Evolutionary conservation across 2,888 invertebrate species (phyloP), one percentile per base, ranked within the genome.

Genomic region (Syritta pipiens): DNA sequence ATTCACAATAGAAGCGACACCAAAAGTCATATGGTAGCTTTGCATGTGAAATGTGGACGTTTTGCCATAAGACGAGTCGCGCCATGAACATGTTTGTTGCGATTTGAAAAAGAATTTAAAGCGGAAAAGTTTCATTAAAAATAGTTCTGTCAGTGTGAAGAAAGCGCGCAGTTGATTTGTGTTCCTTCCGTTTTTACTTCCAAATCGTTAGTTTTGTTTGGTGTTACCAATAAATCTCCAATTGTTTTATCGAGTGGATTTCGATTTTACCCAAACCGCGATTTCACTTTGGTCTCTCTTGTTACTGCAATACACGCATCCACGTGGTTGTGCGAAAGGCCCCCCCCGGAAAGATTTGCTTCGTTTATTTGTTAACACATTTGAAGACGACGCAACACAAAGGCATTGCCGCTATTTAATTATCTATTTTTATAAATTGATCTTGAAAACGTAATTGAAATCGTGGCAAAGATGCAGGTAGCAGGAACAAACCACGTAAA

Each of bases 1-100:
- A 59, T 59, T 68, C 68, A 68, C 57, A 68, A 57, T 48, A 3
- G n/a, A n/a, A 1, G 9, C 12, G n/a, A n/a, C n/a, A n/a, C 9
- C 1, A 7, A 42, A 51, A 22, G 19, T 7, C 9, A 24, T 12
- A 20, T n/a, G 26, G 9, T n/a, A 35, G n/a, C n/a, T 9, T 44
- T 10, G 1, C 20, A 7, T 22, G 9, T 22, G 28, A 12, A n/a
- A 35, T n/a, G 6, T 3, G n/a, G n/a, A 67, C 65, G 35, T 55
- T 46, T 44, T 26, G n/a, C 3, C n/a, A n/a, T n/a, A n/a, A 46
- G 63, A 51, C 44, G 19, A 28, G 14, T 46, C 9, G 26, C 67
- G 46, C 22, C 24, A 35, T 37, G 44, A 55, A 26, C 57, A 40
- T 67, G 55, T 46, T 48, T 37, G 26, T 57, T 37, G 12, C 26